Base-by-base conservation (phyloP, 2,113 vertebrate species). In the Ictidomys tridecemlineatus region DNA sequence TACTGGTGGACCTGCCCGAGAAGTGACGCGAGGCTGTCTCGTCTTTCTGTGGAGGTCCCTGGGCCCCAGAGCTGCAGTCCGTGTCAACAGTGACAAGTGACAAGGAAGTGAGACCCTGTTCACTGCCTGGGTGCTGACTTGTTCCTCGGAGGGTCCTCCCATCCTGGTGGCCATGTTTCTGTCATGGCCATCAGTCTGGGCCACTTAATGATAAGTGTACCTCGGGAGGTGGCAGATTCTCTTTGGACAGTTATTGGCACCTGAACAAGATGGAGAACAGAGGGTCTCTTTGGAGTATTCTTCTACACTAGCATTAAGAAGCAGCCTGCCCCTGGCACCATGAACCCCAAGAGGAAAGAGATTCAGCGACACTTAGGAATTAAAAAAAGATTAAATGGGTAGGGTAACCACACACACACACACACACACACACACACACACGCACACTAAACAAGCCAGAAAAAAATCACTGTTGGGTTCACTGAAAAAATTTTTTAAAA, bases 221-320 rank as follows among this genome's bases (percentile, higher is more conserved):
- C 63, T 39, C 85, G 22, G 61, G 37, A 91, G 82, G 86, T 28
- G 65, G 34, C 24, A 16, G 28, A 14, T 88, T 70, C 69, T 95
- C 86, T 91, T 58, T 39, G 77, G 94, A n/a, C 30, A n/a, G 26
- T 76, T 91, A 74, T 74, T 58, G 58, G 83, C 78, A 32, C 74
- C 80, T 70, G 65, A 79, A 84, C 88, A 72, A 87, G 20, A 58
- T 20, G 1, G 20, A 58, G 56, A 6, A 39, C 82, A 61, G 70
- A 70, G 30, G 77, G 18, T 84, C 39, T 61, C 63, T 61, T 48
- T 28, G 16, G 65, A 39, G 4, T 45, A 24, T 56, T 93, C 92
- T 82, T 58, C 37, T 53, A 26, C n/a, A 12, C 63, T 17, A 20
- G 22, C 4, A 14, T 53, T 45, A 53, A 53, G 30, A 91, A 91